A percentile compares a stretch with the other conserved stretches of the same genome.
Evolutionary conservation across 2,888 invertebrate genomes (phyloP).

Genomic region (Plagiodera versicolora): DNA sequence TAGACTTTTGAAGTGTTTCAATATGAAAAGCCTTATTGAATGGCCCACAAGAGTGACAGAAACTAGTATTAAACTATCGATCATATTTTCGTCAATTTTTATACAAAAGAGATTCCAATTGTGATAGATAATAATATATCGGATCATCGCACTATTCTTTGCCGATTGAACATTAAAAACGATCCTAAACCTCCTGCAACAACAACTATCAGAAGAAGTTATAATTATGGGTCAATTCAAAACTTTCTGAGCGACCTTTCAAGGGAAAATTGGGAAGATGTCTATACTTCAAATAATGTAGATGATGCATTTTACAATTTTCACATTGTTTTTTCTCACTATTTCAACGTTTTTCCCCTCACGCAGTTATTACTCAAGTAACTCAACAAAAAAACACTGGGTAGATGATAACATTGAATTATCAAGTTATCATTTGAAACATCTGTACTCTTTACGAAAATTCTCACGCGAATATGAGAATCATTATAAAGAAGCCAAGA

Average conservation of each 20-base stretch:
- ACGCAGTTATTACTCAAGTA: background rate
- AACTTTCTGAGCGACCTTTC: background rate
- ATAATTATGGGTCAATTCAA: background rate
- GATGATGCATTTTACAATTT: no score
- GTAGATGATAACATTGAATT: background rate
- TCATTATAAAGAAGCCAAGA: background rate
- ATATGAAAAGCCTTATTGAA: background rate
- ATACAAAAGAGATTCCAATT: no score
- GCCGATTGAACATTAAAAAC: no score
- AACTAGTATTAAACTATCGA: background rate
- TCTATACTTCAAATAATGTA: no score
- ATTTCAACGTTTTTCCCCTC: background rate
- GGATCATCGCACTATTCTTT: no score
- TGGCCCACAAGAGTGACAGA: background rate
- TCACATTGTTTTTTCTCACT: background rate
- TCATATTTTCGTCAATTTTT: background rate
- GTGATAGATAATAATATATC: no score
- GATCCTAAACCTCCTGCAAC: background rate
- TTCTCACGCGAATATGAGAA: background rate
- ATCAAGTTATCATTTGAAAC: conserved; percentile 1
- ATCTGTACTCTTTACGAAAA: background rate
- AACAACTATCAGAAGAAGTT: background rate
- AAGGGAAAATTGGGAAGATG: no score
- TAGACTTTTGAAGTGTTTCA: background rate
- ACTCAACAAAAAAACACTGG: background rate